Base-by-base conservation (phyloP, 1,140 invertebrate species). In the Cylas formicarius region DNA sequence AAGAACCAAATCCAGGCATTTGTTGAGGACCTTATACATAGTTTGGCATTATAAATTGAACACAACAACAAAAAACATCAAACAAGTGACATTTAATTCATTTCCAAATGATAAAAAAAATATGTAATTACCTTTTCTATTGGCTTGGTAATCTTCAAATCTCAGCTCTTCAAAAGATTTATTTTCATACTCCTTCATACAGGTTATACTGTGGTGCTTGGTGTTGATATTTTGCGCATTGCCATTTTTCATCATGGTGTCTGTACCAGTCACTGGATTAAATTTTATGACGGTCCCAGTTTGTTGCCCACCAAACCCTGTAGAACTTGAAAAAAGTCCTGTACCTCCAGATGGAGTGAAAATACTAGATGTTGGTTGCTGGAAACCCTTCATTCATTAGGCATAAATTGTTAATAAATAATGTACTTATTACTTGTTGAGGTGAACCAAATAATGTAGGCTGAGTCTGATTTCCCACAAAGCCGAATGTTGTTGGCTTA, bases 151-250 rank as follows among this genome's bases (percentile, higher is more conserved):
- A 72, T 99, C 95, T 68, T 98, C 94, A 17, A 88, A 68, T 32
- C 94, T 73, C 1, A 99, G 66, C 67, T 98, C 94, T 68, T 97
- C 93, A 17, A 97, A 66, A 1, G 89, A 93, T 71, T 97, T 97
- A 16, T 61, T 70, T 61, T 97, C 92, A 69, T 97, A 97, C 60
- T 97, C 92, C 71, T 97, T 95, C 94, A 97, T 97, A 46, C 86
- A 89, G 3, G 90, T 93, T 26, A 97, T 97, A 62, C 91, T 96
- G 63, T 95, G 88, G 66, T 96, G 90, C 55, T 86, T 79, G 2
- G 90, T 97, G 43, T 77, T 86, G 48, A 98, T 91, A 42, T 72
- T 90, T 52, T 80, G 79, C 1, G 82, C 78, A 8, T 77, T 74
- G 2, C 87, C 88, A 66, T 82, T 82, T 67, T 96, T 96, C 36